phyloP scores from a whole-genome alignment of 2,113 vertebrate genomes.

The Silurus glanis region DNA sequence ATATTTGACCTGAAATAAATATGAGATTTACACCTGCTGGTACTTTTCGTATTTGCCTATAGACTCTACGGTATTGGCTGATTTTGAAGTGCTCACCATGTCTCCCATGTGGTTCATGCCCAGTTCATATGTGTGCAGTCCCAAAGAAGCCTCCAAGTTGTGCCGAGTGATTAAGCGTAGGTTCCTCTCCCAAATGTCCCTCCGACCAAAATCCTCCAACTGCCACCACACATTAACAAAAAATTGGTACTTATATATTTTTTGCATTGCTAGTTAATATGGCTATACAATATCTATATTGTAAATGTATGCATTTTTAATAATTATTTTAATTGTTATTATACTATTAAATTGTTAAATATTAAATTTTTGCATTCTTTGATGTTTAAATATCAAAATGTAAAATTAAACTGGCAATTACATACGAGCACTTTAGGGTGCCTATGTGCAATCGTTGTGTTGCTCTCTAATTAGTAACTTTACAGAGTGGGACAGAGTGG shows the following conservation, averaged over 20 bases:
- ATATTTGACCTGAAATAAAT: background rate
- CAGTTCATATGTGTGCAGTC: slow-evolving; percentile 81
- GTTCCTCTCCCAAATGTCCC: slow-evolving; percentile 84
- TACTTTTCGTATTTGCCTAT: background rate
- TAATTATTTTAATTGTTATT: background rate
- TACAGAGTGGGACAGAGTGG: background rate
- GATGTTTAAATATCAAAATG: too few species aligned
- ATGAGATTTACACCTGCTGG: background rate
- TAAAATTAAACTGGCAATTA: too few species aligned
- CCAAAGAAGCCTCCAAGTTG: slow-evolving; percentile 87
- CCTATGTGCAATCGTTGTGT: background rate
- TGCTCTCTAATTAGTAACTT: background rate
- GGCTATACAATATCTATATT: background rate
- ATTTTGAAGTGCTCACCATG: slow-evolving; percentile 61
- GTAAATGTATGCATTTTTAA: background rate
- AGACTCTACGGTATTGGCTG: background rate
- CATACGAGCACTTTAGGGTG: background rate
- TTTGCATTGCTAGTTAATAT: background rate
- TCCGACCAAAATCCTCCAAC: slow-evolving; percentile 73
- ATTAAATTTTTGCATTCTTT: too few species aligned
- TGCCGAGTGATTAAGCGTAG: slow-evolving; percentile 77
- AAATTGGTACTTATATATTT: background rate
- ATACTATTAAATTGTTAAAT: background rate
- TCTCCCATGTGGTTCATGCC: slow-evolving; percentile 88
- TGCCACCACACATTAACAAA: slow-evolving; percentile 51